phyloP scores from a whole-genome alignment of 1,140 invertebrate species.

The Drusus annulatus region DNA sequence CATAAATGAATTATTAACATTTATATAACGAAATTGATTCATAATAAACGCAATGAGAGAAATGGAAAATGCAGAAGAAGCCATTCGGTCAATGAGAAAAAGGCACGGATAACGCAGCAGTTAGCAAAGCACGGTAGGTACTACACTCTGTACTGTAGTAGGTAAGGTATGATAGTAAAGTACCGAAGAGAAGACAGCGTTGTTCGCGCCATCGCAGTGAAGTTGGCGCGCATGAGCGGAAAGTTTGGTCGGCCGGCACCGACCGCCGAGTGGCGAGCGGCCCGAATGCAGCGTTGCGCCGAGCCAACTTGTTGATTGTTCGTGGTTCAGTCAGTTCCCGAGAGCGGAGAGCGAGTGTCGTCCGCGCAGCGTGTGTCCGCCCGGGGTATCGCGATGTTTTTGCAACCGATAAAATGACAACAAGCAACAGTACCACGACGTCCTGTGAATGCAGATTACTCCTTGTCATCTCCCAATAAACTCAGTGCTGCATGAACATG shows the following conservation, averaged over 20 bases:
- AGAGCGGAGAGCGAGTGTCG: constrained; percentile 7
- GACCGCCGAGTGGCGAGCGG: background rate
- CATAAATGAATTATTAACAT: no score
- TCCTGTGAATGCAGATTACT: constrained; percentile 18
- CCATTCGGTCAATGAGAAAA: no score
- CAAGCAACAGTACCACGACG: background rate
- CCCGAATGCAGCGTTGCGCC: constrained; percentile 33
- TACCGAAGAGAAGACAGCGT: background rate
- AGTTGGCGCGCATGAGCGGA: constrained; percentile 31
- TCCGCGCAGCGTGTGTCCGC: constrained; percentile 20
- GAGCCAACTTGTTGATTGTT: constrained; percentile 43
- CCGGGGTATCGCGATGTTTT: constrained; percentile 41
- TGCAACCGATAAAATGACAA: constrained; percentile 36
- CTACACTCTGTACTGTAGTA: no score
- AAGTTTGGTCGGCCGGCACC: constrained; percentile 14
- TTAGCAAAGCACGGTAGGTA: no score
- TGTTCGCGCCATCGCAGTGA: constrained; percentile 13
- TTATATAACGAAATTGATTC: no score
- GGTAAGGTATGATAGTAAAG: no score
- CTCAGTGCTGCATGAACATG: constrained; percentile 14
- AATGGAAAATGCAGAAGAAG: no score
- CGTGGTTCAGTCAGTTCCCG: constrained; percentile 35
- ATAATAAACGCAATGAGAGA: no score
- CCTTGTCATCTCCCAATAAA: constrained; percentile 1
- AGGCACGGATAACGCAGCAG: no score